Conservation (phyloP, 2,888 invertebrate species). For the Macrostomum cliftonense region DNA sequence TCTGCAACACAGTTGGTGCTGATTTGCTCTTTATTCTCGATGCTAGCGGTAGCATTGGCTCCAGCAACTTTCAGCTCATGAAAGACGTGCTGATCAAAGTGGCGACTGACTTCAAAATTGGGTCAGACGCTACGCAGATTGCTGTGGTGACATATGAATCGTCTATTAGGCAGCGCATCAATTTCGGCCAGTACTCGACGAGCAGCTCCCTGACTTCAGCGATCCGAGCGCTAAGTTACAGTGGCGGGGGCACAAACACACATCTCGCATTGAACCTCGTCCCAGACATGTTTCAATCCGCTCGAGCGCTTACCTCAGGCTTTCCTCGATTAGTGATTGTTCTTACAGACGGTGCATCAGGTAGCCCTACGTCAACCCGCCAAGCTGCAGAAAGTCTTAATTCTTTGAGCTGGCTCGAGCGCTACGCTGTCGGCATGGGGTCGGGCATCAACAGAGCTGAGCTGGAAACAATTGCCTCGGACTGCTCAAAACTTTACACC, state of each 20-base stretch:
- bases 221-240: conserved; percentile 1
- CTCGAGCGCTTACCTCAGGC: conserved; percentile 5
- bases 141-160: too few species aligned
- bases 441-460: too few species aligned
- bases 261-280: conserved; percentile 11
- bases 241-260: conserved; percentile 14
- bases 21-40: conserved; percentile 36
- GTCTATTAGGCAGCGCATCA: too few species aligned
- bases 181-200: too few species aligned
- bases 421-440: too few species aligned
- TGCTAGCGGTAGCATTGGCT: conserved; percentile 32
- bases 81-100: conserved; percentile 10
- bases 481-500: too few species aligned
- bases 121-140: background rate
- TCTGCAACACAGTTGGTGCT: conserved; percentile 15
- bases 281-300: conserved; percentile 3
- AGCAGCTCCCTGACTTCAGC: background rate
- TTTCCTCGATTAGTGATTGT: conserved; percentile 11
- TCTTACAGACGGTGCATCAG: conserved; percentile 12
- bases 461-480: too few species aligned
- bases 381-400: too few species aligned
- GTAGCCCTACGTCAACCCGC: too few species aligned
- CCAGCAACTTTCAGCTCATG: conserved; percentile 23
- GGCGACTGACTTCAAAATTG: background rate
- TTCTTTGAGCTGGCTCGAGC: too few species aligned